These are phyloP conservation scores for Parochlus steinenii DNA, from an alignment of 2,888 invertebrate species.

Conservation along the genomic window DNA sequence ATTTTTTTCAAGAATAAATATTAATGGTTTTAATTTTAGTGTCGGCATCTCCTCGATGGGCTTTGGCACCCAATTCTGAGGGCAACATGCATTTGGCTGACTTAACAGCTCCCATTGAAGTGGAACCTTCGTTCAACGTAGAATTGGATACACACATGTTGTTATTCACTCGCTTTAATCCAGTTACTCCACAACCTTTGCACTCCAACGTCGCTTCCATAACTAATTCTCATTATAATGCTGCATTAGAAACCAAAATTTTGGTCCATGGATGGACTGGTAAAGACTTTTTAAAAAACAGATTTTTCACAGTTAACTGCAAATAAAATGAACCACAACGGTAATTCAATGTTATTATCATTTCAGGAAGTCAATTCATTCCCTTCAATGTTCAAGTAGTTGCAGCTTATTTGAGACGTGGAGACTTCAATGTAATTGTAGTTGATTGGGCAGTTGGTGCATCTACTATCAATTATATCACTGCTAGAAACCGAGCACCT, in stretches of 20 bases:
- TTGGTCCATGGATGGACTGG: constrained; percentile 28
- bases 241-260: constrained; percentile 17
- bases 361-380: constrained; percentile 23
- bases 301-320: too few relatives aligned
- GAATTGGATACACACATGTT: constrained; percentile 26
- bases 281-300: too few relatives aligned
- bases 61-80: background rate
- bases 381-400: constrained; percentile 21
- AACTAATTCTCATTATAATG: constrained; percentile 16
- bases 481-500: constrained; percentile 31
- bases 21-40: too few relatives aligned
- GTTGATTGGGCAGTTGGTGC: constrained; percentile 10
- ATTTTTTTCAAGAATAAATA: too few relatives aligned
- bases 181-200: constrained; percentile 13
- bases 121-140: constrained; percentile 11
- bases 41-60: too few relatives aligned
- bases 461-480: constrained; percentile 32
- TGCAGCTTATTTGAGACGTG: constrained; percentile 34
- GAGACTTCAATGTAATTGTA: constrained; percentile 37
- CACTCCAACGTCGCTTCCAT: constrained; percentile 13
- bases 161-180: constrained; percentile 23
- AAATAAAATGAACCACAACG: too few relatives aligned
- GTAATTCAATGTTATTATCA: too few relatives aligned
- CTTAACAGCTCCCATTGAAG: background rate
- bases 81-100: constrained; percentile 3